Percentiles rank a stretch among this genome's conserved stretches.
These are phyloP conservation scores for Pyxicephalus adspersus DNA, from an alignment of 2,113 vertebrate species.

Conservation along the genomic window DNA sequence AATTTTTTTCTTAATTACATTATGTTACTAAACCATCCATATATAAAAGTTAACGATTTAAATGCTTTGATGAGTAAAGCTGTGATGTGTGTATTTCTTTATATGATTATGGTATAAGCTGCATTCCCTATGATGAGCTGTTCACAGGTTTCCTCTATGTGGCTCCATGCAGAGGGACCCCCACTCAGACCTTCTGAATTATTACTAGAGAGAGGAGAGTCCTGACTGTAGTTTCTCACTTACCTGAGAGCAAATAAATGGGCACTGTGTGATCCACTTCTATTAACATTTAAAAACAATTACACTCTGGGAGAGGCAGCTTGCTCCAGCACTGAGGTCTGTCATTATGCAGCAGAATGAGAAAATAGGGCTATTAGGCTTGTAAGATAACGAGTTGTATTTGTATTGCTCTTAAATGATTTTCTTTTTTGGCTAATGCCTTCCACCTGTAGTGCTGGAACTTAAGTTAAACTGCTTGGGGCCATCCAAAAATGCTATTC, in stretches of 20 bases:
- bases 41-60: no score
- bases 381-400: slow-evolving; percentile 50
- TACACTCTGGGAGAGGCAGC: slow-evolving; percentile 54
- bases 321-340: slow-evolving; percentile 51
- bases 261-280: slow-evolving; percentile 53
- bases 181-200: slow-evolving; percentile 30
- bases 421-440: slow-evolving; percentile 52
- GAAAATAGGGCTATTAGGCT: slow-evolving; percentile 53
- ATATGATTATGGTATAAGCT: slow-evolving; percentile 4
- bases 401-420: slow-evolving; percentile 54
- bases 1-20: no score
- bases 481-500: slow-evolving; percentile 50
- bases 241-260: slow-evolving; percentile 55
- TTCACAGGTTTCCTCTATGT: slow-evolving; percentile 10
- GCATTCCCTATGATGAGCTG: background rate
- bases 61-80: no score
- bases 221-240: slow-evolving; percentile 41
- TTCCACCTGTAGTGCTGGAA: slow-evolving; percentile 52
- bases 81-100: background rate
- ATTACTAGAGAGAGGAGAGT: background rate
- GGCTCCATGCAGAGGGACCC: slow-evolving; percentile 14
- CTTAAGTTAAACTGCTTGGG: slow-evolving; percentile 44
- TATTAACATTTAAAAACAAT: slow-evolving; percentile 58
- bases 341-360: slow-evolving; percentile 55
- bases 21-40: no score